Evolutionary conservation across 2,797 vertebrate species (phyloP).

Genomic region (Momotus momota): DNA sequence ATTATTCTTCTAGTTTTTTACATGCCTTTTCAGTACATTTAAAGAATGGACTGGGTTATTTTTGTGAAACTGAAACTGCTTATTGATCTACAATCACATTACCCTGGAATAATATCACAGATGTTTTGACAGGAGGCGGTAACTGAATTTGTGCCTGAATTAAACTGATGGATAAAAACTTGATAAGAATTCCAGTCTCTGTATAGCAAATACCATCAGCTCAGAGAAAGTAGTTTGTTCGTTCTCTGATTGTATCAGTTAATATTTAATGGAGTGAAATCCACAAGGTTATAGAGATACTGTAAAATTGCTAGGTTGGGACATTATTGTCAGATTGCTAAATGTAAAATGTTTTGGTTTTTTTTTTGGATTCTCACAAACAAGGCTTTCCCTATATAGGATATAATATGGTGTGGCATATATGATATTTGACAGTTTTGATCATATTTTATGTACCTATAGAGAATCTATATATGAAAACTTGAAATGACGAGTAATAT

Average conservation of each 20-base stretch:
- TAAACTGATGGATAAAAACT: conserved; percentile 38
- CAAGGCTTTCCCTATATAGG: background rate
- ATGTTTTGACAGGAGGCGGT: conserved; percentile 13
- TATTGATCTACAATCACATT: conserved; percentile 21
- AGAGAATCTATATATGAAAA: background rate
- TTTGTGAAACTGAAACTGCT: conserved; percentile 8
- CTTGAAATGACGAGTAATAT: background rate
- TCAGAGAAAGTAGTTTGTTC: conserved; percentile 11
- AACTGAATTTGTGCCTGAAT: conserved; percentile 50
- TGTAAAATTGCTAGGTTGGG: background rate
- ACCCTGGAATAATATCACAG: conserved; percentile 17
- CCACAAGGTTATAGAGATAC: conserved; percentile 2
- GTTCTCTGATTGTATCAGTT: conserved; percentile 38
- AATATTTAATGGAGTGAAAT: conserved; percentile 26
- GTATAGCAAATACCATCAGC: conserved; percentile 18
- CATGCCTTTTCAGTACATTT: background rate
- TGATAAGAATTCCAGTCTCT: conserved; percentile 12
- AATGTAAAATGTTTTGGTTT: background rate
- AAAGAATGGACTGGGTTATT: background rate
- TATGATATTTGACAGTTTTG: background rate
- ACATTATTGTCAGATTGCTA: background rate
- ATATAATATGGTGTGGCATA: background rate
- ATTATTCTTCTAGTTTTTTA: background rate
- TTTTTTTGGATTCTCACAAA: background rate
- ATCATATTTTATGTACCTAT: background rate